Evolutionary conservation across 2,113 vertebrate species (phyloP).

Genomic region (Prunella fulvescens): DNA sequence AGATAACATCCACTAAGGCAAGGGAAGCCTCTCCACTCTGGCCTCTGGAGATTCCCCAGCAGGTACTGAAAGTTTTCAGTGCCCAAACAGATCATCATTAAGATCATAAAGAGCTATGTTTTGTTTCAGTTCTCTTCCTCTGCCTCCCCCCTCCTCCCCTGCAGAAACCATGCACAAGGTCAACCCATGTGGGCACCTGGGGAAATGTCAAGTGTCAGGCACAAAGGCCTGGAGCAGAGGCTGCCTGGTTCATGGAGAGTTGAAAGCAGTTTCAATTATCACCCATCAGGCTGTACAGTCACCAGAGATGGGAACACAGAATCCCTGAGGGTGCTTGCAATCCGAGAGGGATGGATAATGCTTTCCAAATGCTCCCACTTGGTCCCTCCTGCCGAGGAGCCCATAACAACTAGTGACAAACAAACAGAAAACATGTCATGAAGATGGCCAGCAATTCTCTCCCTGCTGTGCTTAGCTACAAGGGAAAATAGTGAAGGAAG

Average conservation of each 20-base stretch:
- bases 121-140: not conserved
- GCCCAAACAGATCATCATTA: not conserved
- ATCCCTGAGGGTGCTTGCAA: not conserved
- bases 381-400: not conserved
- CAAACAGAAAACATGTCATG: not conserved
- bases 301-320: not conserved
- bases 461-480: conserved; percentile 16
- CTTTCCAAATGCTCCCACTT: not conserved
- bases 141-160: not conserved
- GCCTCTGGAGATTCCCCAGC: not conserved
- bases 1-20: not conserved
- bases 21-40: not conserved
- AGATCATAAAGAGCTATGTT: not conserved
- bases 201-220: conserved; percentile 6
- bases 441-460: not conserved
- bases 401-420: not conserved
- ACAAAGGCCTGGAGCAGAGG: not conserved
- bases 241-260: not conserved
- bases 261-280: conserved; percentile 13
- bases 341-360: not conserved
- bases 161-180: not conserved
- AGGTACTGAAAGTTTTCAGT: not conserved
- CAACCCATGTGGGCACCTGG: not conserved
- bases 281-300: not conserved
- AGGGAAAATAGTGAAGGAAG: not conserved